A percentile compares a stretch with the other conserved stretches of the same genome.
phyloP scores from a whole-genome alignment of 2,888 invertebrate species.

The Zygogramma bicolorata region DNA sequence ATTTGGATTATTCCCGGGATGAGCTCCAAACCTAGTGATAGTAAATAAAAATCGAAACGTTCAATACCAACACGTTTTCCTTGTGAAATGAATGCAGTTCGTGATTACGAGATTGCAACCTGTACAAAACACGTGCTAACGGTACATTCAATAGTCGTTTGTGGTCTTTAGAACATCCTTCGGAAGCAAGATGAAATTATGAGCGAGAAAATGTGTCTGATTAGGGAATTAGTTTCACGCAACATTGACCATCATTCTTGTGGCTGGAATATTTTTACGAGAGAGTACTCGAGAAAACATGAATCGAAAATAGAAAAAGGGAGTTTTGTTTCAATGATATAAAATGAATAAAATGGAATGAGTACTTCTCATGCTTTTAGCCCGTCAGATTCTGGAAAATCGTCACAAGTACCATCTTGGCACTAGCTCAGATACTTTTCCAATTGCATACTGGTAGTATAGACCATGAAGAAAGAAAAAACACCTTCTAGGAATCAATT shows the following conservation, averaged over 20 bases:
- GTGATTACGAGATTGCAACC: background rate
- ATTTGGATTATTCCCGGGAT: too few species aligned
- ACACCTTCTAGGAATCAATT: too few species aligned
- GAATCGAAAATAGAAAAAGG: background rate
- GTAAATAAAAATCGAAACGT: slow-evolving; percentile 18
- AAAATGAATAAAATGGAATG: too few species aligned
- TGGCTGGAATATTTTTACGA: background rate
- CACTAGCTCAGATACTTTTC: too few species aligned
- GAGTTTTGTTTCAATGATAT: too few species aligned
- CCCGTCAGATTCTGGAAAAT: too few species aligned
- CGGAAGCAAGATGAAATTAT: slow-evolving; percentile 6
- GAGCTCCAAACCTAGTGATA: background rate
- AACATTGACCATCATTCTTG: background rate
- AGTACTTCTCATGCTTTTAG: too few species aligned
- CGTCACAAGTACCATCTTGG: too few species aligned
- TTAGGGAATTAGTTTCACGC: background rate
- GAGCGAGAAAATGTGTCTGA: background rate
- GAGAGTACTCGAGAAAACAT: background rate
- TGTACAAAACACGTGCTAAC: slow-evolving; percentile 42
- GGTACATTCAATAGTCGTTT: slow-evolving; percentile 20
- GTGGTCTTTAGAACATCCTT: slow-evolving; percentile 8
- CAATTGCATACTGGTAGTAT: too few species aligned
- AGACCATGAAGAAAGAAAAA: too few species aligned
- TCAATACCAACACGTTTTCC: slow-evolving; percentile 36
- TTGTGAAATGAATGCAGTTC: slow-evolving; percentile 29